Conservation (phyloP, 1,140 invertebrate genomes). For the Ridgeia piscesae region DNA sequence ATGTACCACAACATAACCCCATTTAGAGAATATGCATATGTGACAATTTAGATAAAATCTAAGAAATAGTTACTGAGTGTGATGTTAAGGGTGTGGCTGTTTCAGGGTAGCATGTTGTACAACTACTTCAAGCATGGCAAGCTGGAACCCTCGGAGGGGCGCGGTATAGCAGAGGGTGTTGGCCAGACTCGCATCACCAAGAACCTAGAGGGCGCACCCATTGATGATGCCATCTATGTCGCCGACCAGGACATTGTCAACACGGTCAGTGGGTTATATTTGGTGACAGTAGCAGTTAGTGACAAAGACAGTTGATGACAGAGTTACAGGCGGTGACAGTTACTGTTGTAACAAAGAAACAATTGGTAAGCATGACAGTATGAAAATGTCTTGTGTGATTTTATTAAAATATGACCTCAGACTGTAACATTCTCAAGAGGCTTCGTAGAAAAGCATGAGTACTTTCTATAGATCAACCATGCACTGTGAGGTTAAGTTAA, state of each 20-base stretch:
- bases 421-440: too few relatives aligned
- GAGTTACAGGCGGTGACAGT: too few relatives aligned
- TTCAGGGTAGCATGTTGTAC: conserved; percentile 55
- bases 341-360: not conserved
- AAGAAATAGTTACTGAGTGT: not conserved
- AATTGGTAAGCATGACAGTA: not conserved
- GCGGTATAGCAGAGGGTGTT: conserved; percentile 57
- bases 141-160: conserved; percentile 52
- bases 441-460: too few relatives aligned
- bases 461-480: too few relatives aligned
- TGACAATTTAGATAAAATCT: not conserved
- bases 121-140: conserved; percentile 55
- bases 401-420: too few relatives aligned
- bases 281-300: not conserved
- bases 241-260: conserved; percentile 51
- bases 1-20: too few relatives aligned
- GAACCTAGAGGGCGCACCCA: conserved; percentile 53
- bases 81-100: not conserved
- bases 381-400: too few relatives aligned
- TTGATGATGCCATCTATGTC: conserved; percentile 53
- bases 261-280: conserved; percentile 38
- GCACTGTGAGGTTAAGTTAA: too few relatives aligned
- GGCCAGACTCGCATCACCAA: conserved; percentile 57
- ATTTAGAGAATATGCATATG: not conserved
- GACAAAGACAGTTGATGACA: not conserved